Conservation (phyloP, 2,113 vertebrate species). For the Pyxicephalus adspersus region DNA sequence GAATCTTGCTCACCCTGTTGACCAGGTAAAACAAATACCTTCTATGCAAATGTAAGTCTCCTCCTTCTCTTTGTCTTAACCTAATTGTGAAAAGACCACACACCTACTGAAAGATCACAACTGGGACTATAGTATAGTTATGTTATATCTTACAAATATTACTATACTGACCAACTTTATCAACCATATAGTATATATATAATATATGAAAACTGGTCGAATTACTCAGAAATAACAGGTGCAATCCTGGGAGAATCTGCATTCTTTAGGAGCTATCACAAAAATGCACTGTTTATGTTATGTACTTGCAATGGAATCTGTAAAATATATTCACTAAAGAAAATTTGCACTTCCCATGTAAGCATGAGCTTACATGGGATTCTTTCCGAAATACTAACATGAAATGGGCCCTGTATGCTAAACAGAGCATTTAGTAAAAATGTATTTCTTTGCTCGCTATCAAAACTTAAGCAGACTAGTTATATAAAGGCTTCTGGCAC, state of each 20-base stretch:
- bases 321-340: neutral
- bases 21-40: constrained; percentile 51
- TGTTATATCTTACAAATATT: no score
- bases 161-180: no score
- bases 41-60: constrained; percentile 13
- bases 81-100: constrained; percentile 35
- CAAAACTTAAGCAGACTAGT: neutral
- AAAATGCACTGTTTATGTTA: constrained; percentile 21
- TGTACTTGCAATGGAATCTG: neutral
- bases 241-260: neutral
- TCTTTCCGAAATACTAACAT: neutral
- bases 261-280: constrained; percentile 8
- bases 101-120: constrained; percentile 2
- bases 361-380: neutral
- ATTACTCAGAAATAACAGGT: neutral
- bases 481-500: neutral
- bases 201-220: no score
- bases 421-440: neutral
- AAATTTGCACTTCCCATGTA: constrained; percentile 7
- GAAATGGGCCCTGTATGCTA: neutral
- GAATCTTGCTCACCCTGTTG: constrained; percentile 43
- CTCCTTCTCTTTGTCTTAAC: constrained; percentile 22
- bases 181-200: no score
- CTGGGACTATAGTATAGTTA: neutral
- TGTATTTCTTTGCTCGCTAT: neutral